Base-by-base conservation (phyloP, 2,797 vertebrate species). In the Halcyon smyrnensis region DNA sequence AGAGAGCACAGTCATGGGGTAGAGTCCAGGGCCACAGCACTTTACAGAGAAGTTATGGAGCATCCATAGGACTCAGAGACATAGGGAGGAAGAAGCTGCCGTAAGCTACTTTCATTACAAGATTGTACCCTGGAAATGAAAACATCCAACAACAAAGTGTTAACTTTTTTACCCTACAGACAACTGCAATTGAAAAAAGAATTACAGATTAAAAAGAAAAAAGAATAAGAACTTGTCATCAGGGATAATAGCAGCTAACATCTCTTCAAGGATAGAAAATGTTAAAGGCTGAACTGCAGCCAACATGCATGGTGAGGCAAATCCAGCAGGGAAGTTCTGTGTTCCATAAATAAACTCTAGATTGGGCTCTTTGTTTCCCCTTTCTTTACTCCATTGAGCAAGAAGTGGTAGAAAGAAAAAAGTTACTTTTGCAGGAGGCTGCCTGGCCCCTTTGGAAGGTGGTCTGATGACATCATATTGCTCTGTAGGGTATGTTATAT, bases 91-190 rank as follows among this genome's bases (percentile, higher is more conserved):
- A 89, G 30, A 95, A 69, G 63, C 23, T 0, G 0, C 39, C 82
- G 23, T 67, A 67, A 75, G 30, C 24, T 39, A 25, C 48, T 91
- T 82, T 82, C 62, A 48, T 76, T 65, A 63, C 62, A 54, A 78
- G 50, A 84, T 45, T 84, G 65, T 84, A 46, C 15, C n/a, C 64
- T 93, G 74, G 50, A 90, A 91, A 93, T 60, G 36, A 87, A 95
- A 95, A 93, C 77, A 80, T 34, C 80, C 67, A 27, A 70, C 67
- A 89, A 70, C 3, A 1, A 84, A 82, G 54, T 21, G 48, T 45
- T 95, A 95, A 86, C 77, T 93, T 88, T 50, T 86, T 84, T 89
- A 95, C 24, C 54, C 50, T 64, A 62, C 63, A 87, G 74, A 83
- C 48, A 74, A 57, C 41, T 90, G 25, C 67, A 94, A 36, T 0